Evolutionary conservation across 2,888 invertebrate genomes (phyloP).

Genomic region (Archaeoteleia sp.): DNA sequence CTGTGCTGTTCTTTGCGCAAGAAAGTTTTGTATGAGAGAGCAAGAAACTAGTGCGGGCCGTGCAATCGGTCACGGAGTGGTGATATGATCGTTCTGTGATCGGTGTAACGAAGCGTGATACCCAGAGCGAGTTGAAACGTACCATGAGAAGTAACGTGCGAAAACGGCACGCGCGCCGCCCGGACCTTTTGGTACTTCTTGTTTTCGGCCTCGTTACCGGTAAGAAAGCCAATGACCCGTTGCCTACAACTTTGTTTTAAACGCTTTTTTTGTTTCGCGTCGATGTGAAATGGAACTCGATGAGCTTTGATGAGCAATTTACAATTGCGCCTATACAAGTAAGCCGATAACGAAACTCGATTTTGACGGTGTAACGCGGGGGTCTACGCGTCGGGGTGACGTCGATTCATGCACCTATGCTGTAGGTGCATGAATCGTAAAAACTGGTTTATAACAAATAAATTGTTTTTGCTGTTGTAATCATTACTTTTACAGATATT

Average conservation of each 20-base stretch:
- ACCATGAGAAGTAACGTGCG: conserved; percentile 64
- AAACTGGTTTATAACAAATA: too few relatives aligned
- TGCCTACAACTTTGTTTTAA: conserved; percentile 23
- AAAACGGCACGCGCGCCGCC: conserved; percentile 60
- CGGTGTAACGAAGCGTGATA: conserved; percentile 49
- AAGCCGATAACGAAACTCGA: conserved; percentile 3
- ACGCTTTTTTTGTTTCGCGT: conserved; percentile 23
- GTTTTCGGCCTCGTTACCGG: conserved; percentile 65
- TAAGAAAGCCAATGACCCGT: conserved; percentile 57
- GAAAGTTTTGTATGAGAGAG: conserved; percentile 32
- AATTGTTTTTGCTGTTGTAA: too few relatives aligned
- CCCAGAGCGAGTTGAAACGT: conserved; percentile 35
- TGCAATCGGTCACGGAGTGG: conserved; percentile 53
- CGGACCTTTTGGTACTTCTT: conserved; percentile 63
- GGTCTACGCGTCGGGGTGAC: too few relatives aligned
- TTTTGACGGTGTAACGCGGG: neutral
- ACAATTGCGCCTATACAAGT: conserved; percentile 15
- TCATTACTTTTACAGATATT: too few relatives aligned
- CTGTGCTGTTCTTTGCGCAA: neutral
- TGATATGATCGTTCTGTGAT: conserved; percentile 59
- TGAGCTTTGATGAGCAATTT: conserved; percentile 31
- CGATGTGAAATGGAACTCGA: conserved; percentile 19
- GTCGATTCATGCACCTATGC: too few relatives aligned
- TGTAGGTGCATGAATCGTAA: too few relatives aligned
- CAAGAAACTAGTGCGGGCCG: conserved; percentile 30